phyloP scores from a whole-genome alignment of 2,888 invertebrate species.

The Sphaerophoria rueppellii region DNA sequence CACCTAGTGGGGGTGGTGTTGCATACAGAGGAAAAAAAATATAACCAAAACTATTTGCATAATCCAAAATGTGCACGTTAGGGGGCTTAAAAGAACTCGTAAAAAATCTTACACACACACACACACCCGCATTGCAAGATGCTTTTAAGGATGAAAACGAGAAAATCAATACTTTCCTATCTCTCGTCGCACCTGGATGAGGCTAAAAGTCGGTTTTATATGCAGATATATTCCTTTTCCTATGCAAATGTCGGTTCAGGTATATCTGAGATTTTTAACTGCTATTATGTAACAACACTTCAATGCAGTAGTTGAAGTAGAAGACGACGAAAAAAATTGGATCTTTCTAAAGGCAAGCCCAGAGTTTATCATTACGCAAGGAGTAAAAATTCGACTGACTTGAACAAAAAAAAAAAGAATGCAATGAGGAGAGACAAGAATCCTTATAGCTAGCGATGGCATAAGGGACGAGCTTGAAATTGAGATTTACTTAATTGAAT shows the following conservation, averaged over 20 bases:
- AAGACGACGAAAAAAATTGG: slow-evolving; percentile 5
- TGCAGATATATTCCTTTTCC: neutral
- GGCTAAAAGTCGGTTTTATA: neutral
- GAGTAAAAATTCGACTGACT: neutral
- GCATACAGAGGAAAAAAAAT: no score
- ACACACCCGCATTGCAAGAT: slow-evolving; percentile 26
- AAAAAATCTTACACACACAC: slow-evolving; percentile 25
- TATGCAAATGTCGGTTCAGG: slow-evolving; percentile 12
- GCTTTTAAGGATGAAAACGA: slow-evolving; percentile 18
- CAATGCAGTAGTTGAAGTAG: slow-evolving; percentile 37
- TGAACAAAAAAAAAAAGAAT: neutral
- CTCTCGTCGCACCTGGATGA: slow-evolving; percentile 44
- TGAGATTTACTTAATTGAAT: slow-evolving; percentile 63
- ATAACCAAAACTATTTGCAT: slow-evolving; percentile 64
- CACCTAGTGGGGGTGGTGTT: neutral
- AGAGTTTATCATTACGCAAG: slow-evolving; percentile 24
- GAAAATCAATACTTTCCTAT: slow-evolving; percentile 60
- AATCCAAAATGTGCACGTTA: slow-evolving; percentile 65
- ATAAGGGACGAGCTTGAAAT: slow-evolving; percentile 53
- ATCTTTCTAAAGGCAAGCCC: slow-evolving; percentile 35
- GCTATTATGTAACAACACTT: slow-evolving; percentile 57
- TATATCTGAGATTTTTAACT: slow-evolving; percentile 34
- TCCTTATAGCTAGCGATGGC: slow-evolving; percentile 10
- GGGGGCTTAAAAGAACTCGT: slow-evolving; percentile 56
- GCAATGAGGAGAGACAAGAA: neutral